Evolutionary conservation across 1,140 invertebrate species (phyloP).

Genomic region (Pseudomyrmex pallidus): DNA sequence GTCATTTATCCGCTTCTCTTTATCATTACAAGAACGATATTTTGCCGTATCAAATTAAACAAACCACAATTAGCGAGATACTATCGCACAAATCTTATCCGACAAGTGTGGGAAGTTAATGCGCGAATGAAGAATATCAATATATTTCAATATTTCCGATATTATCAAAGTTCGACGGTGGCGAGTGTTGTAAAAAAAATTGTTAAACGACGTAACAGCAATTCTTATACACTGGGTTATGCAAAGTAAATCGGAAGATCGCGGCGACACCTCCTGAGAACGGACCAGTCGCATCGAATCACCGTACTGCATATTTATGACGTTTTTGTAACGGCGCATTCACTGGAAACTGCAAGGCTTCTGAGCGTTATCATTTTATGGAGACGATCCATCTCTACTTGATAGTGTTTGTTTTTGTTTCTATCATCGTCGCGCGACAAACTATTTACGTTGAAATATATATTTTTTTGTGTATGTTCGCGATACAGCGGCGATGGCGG

Average conservation of each 20-base stretch:
- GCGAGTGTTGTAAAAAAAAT: conserved; percentile 35
- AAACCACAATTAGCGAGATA: not conserved
- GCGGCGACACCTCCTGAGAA: conserved; percentile 39
- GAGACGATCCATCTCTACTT: conserved; percentile 40
- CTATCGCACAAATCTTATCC: not conserved
- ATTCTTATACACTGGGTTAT: conserved; percentile 63
- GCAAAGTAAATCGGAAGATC: conserved; percentile 54
- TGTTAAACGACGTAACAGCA: conserved; percentile 39
- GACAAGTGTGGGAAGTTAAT: not conserved
- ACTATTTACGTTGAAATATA: conserved; percentile 50
- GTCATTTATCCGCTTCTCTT: not conserved
- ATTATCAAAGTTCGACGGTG: not conserved
- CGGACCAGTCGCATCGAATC: conserved; percentile 51
- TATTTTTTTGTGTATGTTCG: conserved; percentile 15
- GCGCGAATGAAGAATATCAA: not conserved
- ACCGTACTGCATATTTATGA: conserved; percentile 61
- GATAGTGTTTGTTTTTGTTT: conserved; percentile 52
- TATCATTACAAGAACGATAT: not conserved
- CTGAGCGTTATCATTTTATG: conserved; percentile 58
- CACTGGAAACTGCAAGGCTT: conserved; percentile 57
- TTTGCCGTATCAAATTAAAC: conserved; percentile 2
- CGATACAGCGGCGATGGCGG: conserved; percentile 26
- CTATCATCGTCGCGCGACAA: conserved; percentile 42
- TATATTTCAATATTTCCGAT: not conserved
- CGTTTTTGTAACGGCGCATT: conserved; percentile 55